These are phyloP conservation scores for Physella acuta DNA, from an alignment of 1,140 invertebrate genomes.

Conservation along the genomic window DNA sequence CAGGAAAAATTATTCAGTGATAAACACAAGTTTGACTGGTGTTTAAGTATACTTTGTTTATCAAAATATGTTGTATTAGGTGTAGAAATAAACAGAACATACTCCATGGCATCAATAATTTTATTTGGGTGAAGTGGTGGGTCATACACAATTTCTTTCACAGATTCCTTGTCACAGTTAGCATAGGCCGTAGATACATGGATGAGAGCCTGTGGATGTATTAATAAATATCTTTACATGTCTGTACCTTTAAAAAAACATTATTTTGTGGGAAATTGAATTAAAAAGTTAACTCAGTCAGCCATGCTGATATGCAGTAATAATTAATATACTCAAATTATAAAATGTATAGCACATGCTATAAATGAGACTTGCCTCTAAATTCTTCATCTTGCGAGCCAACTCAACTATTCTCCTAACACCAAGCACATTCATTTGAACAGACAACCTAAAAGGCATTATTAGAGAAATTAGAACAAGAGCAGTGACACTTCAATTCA, in stretches of 20 bases:
- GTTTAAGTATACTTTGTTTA: no score
- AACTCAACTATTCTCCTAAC: constrained; percentile 59
- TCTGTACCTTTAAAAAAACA: no score
- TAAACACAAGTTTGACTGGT: no score
- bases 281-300: no score
- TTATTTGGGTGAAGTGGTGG: constrained; percentile 85
- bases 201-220: constrained; percentile 52
- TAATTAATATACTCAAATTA: no score
- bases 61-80: background rate
- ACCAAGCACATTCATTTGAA: constrained; percentile 60
- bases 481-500: no score
- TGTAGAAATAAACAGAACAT: constrained; percentile 36
- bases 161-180: constrained; percentile 61
- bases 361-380: constrained; percentile 51
- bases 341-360: no score
- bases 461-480: no score
- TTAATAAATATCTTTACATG: no score
- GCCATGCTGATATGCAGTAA: no score
- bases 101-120: constrained; percentile 81
- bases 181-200: constrained; percentile 65
- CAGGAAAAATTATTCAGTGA: no score
- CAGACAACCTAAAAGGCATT: constrained; percentile 55
- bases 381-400: constrained; percentile 54
- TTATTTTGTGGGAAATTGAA: no score
- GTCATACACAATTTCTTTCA: constrained; percentile 74